A percentile compares a stretch with the other conserved stretches of the same genome.
Evolutionary conservation across 2,797 vertebrate species (phyloP).

Genomic region (Manis javanica): DNA sequence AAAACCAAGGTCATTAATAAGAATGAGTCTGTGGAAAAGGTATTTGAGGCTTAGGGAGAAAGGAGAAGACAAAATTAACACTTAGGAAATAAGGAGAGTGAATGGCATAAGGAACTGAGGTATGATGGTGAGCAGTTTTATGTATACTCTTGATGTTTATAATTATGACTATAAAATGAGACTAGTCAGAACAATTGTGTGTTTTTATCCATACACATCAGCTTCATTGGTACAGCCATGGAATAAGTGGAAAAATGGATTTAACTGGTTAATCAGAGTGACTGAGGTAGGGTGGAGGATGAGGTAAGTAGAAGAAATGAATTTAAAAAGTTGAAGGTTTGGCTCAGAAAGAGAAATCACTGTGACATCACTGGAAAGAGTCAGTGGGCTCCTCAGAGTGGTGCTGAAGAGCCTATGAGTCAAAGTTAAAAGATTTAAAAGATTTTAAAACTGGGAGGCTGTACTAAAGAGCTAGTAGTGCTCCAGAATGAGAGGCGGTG

Average conservation of each 20-base stretch:
- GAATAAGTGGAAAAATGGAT: background rate
- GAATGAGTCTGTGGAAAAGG: background rate
- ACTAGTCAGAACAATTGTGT: background rate
- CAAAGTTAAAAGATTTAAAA: background rate
- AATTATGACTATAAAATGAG: background rate
- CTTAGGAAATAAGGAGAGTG: background rate
- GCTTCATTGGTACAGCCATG: background rate
- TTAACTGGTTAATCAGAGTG: background rate
- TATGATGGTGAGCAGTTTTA: background rate
- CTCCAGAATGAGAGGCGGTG: background rate
- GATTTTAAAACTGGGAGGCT: background rate
- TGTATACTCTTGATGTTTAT: background rate
- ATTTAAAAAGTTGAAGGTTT: background rate
- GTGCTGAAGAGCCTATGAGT: background rate
- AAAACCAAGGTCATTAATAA: background rate
- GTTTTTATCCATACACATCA: background rate
- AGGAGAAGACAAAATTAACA: background rate
- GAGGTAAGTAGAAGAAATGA: background rate
- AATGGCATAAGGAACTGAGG: background rate
- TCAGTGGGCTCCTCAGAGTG: background rate
- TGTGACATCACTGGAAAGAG: background rate
- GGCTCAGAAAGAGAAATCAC: background rate
- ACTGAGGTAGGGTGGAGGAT: background rate
- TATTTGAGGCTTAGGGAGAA: background rate
- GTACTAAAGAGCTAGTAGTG: background rate